Conservation (phyloP, 2,113 vertebrate genomes). For the Bubo scandiacus region DNA sequence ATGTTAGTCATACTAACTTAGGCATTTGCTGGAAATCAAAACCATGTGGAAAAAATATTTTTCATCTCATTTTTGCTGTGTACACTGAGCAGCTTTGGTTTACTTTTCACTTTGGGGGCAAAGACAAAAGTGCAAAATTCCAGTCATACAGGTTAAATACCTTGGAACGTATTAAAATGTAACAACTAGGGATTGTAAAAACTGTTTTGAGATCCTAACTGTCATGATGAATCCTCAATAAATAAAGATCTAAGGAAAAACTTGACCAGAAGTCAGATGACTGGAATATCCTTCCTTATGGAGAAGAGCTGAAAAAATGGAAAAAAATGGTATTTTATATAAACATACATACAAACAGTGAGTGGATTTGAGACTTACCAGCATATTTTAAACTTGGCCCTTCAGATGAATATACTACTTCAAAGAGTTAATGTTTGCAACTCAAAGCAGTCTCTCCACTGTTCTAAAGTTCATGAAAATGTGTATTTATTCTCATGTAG, state of each 20-base stretch:
- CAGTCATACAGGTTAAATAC: background rate
- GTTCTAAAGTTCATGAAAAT: background rate
- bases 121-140: background rate
- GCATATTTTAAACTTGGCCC: background rate
- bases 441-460: background rate
- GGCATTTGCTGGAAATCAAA: background rate
- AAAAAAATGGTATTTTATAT: background rate
- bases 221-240: background rate
- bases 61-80: background rate
- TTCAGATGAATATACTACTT: background rate
- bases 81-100: background rate
- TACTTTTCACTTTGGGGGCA: background rate
- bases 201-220: background rate
- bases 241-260: background rate
- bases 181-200: background rate
- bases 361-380: background rate
- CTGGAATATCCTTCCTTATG: background rate
- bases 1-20: background rate
- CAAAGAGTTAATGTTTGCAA: background rate
- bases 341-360: background rate
- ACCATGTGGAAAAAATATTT: background rate
- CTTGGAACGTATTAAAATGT: background rate
- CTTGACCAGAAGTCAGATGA: background rate
- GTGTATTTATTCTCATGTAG: background rate
- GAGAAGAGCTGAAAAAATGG: background rate